Evolutionary conservation across 2,113 vertebrate species (phyloP).

Genomic region (Cavia porcellus): DNA sequence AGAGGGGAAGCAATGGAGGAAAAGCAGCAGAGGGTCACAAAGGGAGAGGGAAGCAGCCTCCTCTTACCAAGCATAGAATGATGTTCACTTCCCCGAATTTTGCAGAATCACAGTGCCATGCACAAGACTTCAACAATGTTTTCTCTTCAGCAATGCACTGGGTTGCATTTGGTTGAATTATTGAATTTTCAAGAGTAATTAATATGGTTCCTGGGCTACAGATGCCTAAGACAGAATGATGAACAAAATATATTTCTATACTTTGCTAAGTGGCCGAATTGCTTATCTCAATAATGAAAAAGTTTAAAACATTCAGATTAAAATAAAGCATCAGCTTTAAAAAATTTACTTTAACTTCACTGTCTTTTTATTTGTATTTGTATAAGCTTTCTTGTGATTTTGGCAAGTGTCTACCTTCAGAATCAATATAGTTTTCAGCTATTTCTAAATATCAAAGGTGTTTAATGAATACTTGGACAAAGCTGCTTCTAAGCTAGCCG

Average conservation of each 20-base stretch:
- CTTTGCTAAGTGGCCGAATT: background rate
- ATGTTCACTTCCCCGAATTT: background rate
- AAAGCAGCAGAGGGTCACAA: no score
- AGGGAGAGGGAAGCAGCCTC: background rate
- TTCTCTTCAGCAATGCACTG: background rate
- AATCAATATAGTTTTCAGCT: background rate
- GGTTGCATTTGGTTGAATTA: no score
- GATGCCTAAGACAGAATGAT: background rate
- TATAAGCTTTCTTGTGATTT: background rate
- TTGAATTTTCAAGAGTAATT: background rate
- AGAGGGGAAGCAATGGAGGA: background rate
- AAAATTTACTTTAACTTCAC: background rate
- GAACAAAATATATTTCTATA: background rate
- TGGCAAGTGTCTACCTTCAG: background rate
- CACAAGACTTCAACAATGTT: background rate
- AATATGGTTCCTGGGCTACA: background rate
- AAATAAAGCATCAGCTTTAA: background rate
- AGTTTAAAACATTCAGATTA: background rate
- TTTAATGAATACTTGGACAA: background rate
- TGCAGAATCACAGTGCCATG: background rate
- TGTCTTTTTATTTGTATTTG: conserved; percentile 10
- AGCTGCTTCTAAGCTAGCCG: background rate
- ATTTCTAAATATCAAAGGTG: background rate
- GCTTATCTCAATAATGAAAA: background rate
- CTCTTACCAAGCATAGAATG: no score